Conservation (phyloP, 2,888 invertebrate species). For the Drosophila buzzatii region DNA sequence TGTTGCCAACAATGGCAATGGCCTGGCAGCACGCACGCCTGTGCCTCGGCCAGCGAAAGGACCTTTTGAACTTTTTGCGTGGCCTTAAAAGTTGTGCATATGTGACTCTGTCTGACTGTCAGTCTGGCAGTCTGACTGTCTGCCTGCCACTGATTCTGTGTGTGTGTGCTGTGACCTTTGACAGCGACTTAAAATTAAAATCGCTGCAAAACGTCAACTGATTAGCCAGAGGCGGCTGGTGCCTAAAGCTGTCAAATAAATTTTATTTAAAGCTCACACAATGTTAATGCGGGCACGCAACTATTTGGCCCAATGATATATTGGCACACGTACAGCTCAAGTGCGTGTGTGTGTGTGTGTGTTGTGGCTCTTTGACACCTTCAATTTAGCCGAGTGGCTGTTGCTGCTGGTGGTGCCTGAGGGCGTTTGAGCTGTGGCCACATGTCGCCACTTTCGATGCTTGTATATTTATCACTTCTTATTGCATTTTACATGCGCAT, state of each 20-base stretch:
- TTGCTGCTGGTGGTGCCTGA: slow-evolving; percentile 25
- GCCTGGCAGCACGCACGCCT: slow-evolving; percentile 56
- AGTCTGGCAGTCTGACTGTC: slow-evolving; percentile 6
- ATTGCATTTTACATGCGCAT: slow-evolving; percentile 56
- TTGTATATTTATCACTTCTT: slow-evolving; percentile 59
- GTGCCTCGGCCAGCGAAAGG: slow-evolving; percentile 37
- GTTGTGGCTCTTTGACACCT: slow-evolving; percentile 61
- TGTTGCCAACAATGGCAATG: slow-evolving; percentile 38
- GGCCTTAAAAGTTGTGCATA: slow-evolving; percentile 53
- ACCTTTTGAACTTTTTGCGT: slow-evolving; percentile 53
- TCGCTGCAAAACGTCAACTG: slow-evolving; percentile 44
- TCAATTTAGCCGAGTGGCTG: slow-evolving; percentile 65
- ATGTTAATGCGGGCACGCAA: slow-evolving; percentile 63
- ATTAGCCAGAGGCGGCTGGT: slow-evolving; percentile 55
- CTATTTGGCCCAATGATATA: slow-evolving; percentile 77
- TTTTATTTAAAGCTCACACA: slow-evolving; percentile 65
- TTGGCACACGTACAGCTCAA: slow-evolving; percentile 35
- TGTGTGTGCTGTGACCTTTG: slow-evolving; percentile 50
- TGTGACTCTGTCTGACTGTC: slow-evolving; percentile 30
- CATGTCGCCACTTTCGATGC: slow-evolving; percentile 59
- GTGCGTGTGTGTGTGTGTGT: not conserved
- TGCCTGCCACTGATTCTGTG: slow-evolving; percentile 1
- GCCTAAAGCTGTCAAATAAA: slow-evolving; percentile 64
- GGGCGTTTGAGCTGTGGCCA: slow-evolving; percentile 26
- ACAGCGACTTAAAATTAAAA: slow-evolving; percentile 64